Conservation (phyloP, 1,140 invertebrate genomes). For the honey bee (Apis mellifera) region DNA sequence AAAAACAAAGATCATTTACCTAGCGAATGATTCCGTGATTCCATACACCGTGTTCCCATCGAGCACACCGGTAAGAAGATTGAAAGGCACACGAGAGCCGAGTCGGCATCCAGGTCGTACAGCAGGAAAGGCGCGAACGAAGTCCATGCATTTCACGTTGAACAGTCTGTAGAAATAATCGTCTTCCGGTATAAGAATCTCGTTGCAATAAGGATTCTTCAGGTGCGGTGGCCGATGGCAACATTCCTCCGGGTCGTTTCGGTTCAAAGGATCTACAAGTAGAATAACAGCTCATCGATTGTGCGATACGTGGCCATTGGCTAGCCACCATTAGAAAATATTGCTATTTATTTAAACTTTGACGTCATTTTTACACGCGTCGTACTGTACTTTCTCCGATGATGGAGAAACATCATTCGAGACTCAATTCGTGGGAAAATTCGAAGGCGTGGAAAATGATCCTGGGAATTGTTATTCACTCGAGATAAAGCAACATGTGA, state of each 20-base stretch:
- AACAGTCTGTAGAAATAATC: slow-evolving; percentile 96
- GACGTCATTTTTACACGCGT: not conserved
- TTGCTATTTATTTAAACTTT: not conserved
- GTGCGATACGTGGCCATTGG: not conserved
- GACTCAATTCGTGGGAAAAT: not conserved
- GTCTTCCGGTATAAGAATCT: slow-evolving; percentile 93
- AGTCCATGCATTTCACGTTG: slow-evolving; percentile 92
- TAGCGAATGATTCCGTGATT: slow-evolving; percentile 88
- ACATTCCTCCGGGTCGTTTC: slow-evolving; percentile 94
- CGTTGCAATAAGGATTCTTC: slow-evolving; percentile 95
- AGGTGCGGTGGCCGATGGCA: slow-evolving; percentile 88
- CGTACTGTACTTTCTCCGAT: slow-evolving; percentile 2
- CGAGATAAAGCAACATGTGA: not conserved
- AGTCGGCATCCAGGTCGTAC: slow-evolving; percentile 91
- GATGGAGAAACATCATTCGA: not conserved
- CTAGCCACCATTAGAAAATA: not conserved
- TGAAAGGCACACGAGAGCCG: slow-evolving; percentile 90
- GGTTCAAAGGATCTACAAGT: slow-evolving; percentile 88
- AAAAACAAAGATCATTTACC: slow-evolving; percentile 75
- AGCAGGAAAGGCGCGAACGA: slow-evolving; percentile 92
- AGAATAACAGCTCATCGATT: slow-evolving; percentile 43
- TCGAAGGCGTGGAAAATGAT: not conserved
- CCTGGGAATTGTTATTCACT: not conserved
- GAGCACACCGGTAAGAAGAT: slow-evolving; percentile 90
- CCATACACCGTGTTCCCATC: slow-evolving; percentile 94